phyloP scores from a whole-genome alignment of 1,140 invertebrate species.

The Wasmannia auropunctata region DNA sequence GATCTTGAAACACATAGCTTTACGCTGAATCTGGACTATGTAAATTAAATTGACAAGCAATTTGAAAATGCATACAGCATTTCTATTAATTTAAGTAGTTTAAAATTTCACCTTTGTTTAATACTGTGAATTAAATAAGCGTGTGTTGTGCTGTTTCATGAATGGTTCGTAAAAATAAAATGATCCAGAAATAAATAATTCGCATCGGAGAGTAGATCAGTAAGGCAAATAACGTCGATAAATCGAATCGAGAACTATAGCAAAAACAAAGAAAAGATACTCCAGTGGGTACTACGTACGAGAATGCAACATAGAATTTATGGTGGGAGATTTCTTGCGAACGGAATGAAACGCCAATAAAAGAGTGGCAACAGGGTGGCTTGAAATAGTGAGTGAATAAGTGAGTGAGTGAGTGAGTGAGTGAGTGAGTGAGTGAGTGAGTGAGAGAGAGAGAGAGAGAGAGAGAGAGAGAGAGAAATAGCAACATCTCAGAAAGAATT shows the following conservation, averaged over 20 bases:
- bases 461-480: background rate
- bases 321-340: conserved; percentile 75
- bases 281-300: conserved; percentile 71
- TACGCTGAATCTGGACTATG: too few species aligned
- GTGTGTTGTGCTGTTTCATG: conserved; percentile 15
- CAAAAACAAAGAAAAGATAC: conserved; percentile 75
- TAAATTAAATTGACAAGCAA: too few species aligned
- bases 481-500: background rate
- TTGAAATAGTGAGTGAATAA: conserved; percentile 16
- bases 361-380: background rate
- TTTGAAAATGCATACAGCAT: too few species aligned
- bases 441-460: too few species aligned
- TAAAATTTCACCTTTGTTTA: too few species aligned
- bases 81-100: too few species aligned
- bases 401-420: too few species aligned
- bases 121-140: background rate
- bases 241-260: conserved; percentile 74
- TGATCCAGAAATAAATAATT: conserved; percentile 17
- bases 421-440: too few species aligned
- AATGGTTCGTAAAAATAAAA: background rate
- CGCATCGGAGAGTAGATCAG: background rate
- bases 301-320: conserved; percentile 77
- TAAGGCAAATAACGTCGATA: conserved; percentile 77
- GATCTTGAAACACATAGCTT: too few species aligned
- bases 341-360: conserved; percentile 15